Base-by-base conservation (phyloP, 2,888 invertebrate species). In the Apoderus coryli region DNA sequence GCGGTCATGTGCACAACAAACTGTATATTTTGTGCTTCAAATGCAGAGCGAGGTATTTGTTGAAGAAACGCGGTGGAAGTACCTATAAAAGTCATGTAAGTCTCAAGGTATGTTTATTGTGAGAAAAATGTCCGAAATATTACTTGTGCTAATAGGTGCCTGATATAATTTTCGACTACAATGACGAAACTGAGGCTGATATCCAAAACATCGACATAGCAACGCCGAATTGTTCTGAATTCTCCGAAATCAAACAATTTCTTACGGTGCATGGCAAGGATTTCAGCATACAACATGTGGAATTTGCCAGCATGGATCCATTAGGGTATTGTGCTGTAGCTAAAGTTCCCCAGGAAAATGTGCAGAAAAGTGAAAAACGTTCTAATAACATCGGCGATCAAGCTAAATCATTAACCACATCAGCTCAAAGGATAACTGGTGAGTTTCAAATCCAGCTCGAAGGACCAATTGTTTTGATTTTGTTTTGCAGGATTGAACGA, bases 231-330 rank as follows among this genome's bases (percentile, higher is more conserved):
- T 48, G 48, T 29, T 50, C 53, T 9, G 49, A 49, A 32, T 33
- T 48, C 14, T 50, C 52, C 10, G 48, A 51, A 39, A 46, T 55
- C 10, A 49, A 47, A 38, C 41, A 40, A 14, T 56, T n/a, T n/a
- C n/a, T n/a, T n/a, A n/a, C n/a, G n/a, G 52, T 46, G 44, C 61
- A 35, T 51, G 65, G 35, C 40, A 61, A 36, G 41, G 54, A 54
- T 48, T 38, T 47, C 9, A 40, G 35, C 5, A 39, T 51, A 1
- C 44, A 46, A 16, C 58, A 62, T 3, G 55, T 69, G 13, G 48
- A 52, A 2, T 62, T 68, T 37, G 51, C 55, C 27, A 61, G 61
- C 10, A 43, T 55, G 13, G 72, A 72, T 47, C 67, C 69, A 2
- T 51, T 72, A 4, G 72, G 72, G 3, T 50, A 60, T 2, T 56